Evolutionary conservation across 2,888 invertebrate genomes (phyloP), one percentile per base, ranked within the genome.

Genomic region (Leptarthrus brevirostris): DNA sequence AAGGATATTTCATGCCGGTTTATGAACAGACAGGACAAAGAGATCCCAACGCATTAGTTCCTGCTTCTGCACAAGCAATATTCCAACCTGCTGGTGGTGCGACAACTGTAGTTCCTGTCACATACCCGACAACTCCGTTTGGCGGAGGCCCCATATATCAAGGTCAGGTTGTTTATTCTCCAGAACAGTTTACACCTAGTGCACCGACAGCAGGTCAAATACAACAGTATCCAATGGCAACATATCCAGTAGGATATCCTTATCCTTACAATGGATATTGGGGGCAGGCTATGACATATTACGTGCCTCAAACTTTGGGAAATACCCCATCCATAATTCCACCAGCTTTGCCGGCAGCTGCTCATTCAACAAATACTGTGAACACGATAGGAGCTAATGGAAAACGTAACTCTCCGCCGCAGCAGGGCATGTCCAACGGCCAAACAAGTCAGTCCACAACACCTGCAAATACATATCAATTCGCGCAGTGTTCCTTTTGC

Each of bases 1-100:
- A 83, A 72, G 83, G 84, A 72, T 85, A 84, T 79, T 84, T 84
- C 77, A 83, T 85, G 82, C 85, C 85, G 71, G 82, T 85, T 70
- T 85, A 82, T 76, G 85, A 85, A 79, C 82, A 85, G 72, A 77
- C 81, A 75, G 81, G 81, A 77, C 84, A 82, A 73, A 80, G 80
- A 26, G 82, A 83, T 69, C 77, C 77, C 36, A 78, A 78, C 16
- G 78, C 80, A 26, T 75, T 84, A 1, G 80, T 85, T 77, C 81
- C 82, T 74, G 79, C 81, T 34, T 78, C 80, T 40, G 76, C 84
- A 2, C 83, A 83, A 79, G 79, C 84, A 52, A 81, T 85, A 64
- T 85, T 84, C 78, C 79, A 79, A 70, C 81, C 83, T 49, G 75
- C 81, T n/a, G 73, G 77, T 8, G 77, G 80, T 24, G 79, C 81